A percentile compares a stretch with the other conserved stretches of the same genome.
Evolutionary conservation across 2,113 vertebrate genomes (phyloP).

Genomic region (Oryzias celebensis): DNA sequence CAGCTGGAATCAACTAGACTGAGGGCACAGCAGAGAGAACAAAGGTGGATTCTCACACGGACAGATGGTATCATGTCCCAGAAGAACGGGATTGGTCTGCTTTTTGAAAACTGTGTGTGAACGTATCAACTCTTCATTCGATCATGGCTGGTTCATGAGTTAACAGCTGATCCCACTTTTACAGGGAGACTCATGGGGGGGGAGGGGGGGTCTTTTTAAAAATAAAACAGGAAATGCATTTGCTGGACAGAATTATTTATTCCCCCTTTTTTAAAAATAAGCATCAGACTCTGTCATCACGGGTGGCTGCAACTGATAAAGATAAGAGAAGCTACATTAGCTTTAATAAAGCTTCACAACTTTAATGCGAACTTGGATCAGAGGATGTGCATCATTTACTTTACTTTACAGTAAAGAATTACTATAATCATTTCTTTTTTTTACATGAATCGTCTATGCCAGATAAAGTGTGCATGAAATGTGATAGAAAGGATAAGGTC

Average conservation of each 20-base stretch:
- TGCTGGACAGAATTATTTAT: neutral
- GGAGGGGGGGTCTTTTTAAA: too few relatives aligned
- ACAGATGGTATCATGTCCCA: conserved; percentile 39
- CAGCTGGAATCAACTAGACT: conserved; percentile 45
- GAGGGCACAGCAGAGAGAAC: conserved; percentile 29
- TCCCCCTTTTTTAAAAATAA: neutral
- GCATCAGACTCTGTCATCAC: too few relatives aligned
- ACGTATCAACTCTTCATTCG: conserved; percentile 13
- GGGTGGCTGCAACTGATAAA: too few relatives aligned
- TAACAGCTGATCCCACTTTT: neutral
- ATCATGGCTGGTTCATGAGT: conserved; percentile 68
- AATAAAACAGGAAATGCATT: neutral
- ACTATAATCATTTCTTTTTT: conserved; percentile 35
- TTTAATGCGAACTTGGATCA: too few relatives aligned
- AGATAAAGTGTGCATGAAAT: conserved; percentile 49
- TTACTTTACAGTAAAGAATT: too few relatives aligned
- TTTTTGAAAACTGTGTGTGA: neutral
- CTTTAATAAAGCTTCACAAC: too few relatives aligned
- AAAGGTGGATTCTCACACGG: conserved; percentile 39
- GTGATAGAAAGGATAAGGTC: conserved; percentile 27
- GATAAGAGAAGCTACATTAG: too few relatives aligned
- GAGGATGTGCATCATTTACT: too few relatives aligned
- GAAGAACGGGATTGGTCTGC: neutral
- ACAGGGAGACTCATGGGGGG: neutral
- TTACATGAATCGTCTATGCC: conserved; percentile 58